Conservation (phyloP, 2,888 invertebrate genomes). For the Escarpia spicata region DNA sequence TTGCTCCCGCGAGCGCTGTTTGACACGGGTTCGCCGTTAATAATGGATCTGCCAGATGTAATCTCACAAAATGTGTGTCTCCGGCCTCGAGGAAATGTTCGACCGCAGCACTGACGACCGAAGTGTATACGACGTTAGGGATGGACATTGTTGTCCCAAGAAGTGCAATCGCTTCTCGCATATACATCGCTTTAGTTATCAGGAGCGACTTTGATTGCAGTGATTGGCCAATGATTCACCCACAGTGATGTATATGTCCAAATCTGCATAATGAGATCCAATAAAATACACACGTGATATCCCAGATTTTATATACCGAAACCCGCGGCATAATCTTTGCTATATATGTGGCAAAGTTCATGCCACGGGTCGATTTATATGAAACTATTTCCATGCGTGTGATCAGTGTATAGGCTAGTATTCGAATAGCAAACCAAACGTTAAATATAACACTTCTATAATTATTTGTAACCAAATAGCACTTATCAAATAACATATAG, state of each 20-base stretch:
- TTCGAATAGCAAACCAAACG: background rate
- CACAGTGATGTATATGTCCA: background rate
- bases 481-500: background rate
- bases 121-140: background rate
- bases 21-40: conserved; percentile 3
- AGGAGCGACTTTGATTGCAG: background rate
- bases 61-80: background rate
- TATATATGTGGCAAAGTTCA: background rate
- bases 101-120: background rate
- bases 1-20: background rate
- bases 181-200: background rate
- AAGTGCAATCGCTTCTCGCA: background rate
- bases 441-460: background rate
- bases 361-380: background rate
- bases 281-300: background rate
- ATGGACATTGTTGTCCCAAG: background rate
- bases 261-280: background rate
- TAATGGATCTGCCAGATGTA: conserved; percentile 3
- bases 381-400: background rate
- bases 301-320: background rate
- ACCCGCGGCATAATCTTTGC: background rate
- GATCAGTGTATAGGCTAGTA: background rate
- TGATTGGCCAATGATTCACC: background rate
- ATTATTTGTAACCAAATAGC: background rate
- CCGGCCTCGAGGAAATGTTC: background rate